A percentile compares a stretch with the other conserved stretches of the same genome.
phyloP scores from a whole-genome alignment of 2,888 invertebrate species.

The Drosophila niveifrons region DNA sequence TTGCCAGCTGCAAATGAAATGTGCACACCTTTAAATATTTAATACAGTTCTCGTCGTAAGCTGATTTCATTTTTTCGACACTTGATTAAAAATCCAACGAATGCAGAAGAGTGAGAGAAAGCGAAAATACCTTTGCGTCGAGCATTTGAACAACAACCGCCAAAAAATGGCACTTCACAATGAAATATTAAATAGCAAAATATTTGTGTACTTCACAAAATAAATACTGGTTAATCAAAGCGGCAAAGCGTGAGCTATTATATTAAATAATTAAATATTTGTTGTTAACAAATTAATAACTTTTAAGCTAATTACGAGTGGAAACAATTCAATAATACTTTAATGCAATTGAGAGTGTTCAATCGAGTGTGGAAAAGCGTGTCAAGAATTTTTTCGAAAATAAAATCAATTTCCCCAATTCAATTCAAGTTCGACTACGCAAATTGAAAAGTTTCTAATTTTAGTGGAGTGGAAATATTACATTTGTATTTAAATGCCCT shows the following conservation, averaged over 20 bases:
- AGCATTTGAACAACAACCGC: conserved; percentile 13
- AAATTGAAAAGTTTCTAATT: too few relatives aligned
- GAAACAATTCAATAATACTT: conserved; percentile 1
- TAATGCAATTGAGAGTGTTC: neutral
- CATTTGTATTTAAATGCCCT: too few relatives aligned
- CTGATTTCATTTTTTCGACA: conserved; percentile 46
- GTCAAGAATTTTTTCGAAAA: too few relatives aligned
- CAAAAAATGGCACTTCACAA: conserved; percentile 29
- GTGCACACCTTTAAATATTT: conserved; percentile 68
- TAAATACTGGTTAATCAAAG: conserved; percentile 12
- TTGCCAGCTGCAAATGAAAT: conserved; percentile 62
- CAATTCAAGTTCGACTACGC: too few relatives aligned
- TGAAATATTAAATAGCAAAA: conserved; percentile 46
- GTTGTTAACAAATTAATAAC: conserved; percentile 32
- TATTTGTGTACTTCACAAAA: conserved; percentile 2
- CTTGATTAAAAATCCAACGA: conserved; percentile 52
- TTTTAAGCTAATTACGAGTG: conserved; percentile 42
- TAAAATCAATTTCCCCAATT: too few relatives aligned
- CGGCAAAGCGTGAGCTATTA: conserved; percentile 25
- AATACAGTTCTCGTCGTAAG: conserved; percentile 55
- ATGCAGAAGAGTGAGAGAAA: neutral
- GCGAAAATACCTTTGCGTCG: conserved; percentile 17
- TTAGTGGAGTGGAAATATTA: too few relatives aligned
- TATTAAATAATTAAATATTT: conserved; percentile 24
- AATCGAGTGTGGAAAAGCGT: neutral